Conservation (phyloP, 2,113 vertebrate genomes). For the Catagonus wagneri region DNA sequence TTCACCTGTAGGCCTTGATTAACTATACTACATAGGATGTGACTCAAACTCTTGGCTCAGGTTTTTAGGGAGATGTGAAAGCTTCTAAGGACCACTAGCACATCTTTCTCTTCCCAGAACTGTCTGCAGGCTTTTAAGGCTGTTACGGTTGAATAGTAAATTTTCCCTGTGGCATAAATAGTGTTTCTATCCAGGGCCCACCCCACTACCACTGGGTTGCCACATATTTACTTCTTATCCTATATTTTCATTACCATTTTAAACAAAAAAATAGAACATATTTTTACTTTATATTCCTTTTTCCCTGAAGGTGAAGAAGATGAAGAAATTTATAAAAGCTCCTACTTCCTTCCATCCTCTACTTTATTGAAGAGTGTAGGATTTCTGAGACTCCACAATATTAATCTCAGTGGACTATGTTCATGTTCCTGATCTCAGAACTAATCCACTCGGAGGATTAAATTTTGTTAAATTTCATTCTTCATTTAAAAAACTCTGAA, state of each 20-base stretch:
- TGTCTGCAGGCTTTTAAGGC: background rate
- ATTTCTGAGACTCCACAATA: slow-evolving; percentile 23
- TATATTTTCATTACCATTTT: slow-evolving; percentile 30
- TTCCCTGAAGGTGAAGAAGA: background rate
- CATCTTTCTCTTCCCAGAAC: background rate
- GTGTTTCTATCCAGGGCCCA: background rate
- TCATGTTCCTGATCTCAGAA: background rate
- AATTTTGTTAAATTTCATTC: slow-evolving; percentile 61
- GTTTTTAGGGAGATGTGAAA: background rate
- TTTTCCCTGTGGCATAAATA: background rate
- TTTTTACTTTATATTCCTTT: background rate
- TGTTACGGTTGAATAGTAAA: background rate
- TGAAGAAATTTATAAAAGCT: background rate
- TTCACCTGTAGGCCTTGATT: background rate
- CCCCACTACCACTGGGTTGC: background rate
- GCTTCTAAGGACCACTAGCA: background rate
- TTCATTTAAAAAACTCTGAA: slow-evolving; percentile 50
- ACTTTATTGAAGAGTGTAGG: background rate
- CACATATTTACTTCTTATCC: background rate
- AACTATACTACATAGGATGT: background rate
- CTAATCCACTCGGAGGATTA: background rate
- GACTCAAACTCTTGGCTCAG: background rate
- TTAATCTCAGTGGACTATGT: background rate
- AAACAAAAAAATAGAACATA: slow-evolving; percentile 31
- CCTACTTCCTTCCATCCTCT: background rate